Conservation (phyloP, 2,888 invertebrate species). For the Eupithecia centaureata region DNA sequence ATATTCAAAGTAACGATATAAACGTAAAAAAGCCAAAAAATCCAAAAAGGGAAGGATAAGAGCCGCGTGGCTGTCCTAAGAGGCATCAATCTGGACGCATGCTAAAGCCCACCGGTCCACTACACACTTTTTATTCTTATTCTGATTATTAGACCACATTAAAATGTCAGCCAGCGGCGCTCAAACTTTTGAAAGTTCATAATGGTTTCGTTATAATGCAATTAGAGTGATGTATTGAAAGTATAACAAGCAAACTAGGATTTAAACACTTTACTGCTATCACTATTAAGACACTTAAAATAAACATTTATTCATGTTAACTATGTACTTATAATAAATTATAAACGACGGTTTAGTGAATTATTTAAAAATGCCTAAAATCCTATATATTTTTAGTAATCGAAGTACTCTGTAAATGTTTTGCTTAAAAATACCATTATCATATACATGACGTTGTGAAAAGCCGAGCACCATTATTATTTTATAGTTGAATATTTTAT, state of each 20-base stretch:
- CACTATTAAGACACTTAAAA: no score
- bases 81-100: constrained; percentile 76
- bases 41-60: constrained; percentile 64
- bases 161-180: constrained; percentile 70
- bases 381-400: background rate
- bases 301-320: no score
- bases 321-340: no score
- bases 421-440: background rate
- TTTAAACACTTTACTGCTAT: no score
- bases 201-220: background rate
- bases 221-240: no score
- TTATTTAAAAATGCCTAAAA: background rate
- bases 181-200: constrained; percentile 54
- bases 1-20: constrained; percentile 78
- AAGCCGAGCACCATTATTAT: background rate
- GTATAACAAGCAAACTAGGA: no score
- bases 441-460: background rate
- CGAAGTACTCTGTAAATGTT: background rate
- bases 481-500: no score
- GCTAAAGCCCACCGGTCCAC: constrained; percentile 80
- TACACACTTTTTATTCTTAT: constrained; percentile 69
- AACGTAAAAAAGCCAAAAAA: constrained; percentile 58
- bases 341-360: no score
- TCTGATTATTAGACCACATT: constrained; percentile 82
- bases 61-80: constrained; percentile 55